These are phyloP conservation scores for Trypoxylon attenuatum DNA, from an alignment of 2,888 invertebrate species.

Conservation along the genomic window DNA sequence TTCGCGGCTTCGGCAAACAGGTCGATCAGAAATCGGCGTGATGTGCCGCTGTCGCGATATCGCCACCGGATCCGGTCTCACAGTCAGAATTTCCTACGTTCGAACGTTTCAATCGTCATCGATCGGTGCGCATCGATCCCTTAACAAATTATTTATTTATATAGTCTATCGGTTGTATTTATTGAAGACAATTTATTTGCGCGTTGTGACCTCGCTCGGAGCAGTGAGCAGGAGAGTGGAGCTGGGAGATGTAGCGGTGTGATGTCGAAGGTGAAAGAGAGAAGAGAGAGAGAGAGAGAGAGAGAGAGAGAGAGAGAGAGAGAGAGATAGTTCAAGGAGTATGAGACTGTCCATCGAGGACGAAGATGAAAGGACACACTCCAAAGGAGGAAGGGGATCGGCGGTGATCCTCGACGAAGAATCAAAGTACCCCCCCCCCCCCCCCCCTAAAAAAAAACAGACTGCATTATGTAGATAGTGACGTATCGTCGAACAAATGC, in stretches of 20 bases:
- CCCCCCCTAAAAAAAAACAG: too few species aligned
- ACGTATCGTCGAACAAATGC: constrained; percentile 50
- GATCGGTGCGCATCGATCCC: constrained; percentile 7
- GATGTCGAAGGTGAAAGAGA: constrained; percentile 5
- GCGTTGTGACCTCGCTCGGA: constrained; percentile 41
- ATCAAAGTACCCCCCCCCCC: constrained; percentile 29
- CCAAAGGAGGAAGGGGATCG: constrained; percentile 3
- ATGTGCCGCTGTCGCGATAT: not conserved
- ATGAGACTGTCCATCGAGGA: too few species aligned
- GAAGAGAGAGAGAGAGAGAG: constrained; percentile 12
- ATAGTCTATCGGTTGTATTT: constrained; percentile 73
- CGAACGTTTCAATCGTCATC: constrained; percentile 24
- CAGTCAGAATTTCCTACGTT: constrained; percentile 38
- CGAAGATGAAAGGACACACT: constrained; percentile 2
- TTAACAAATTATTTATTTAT: constrained; percentile 67
- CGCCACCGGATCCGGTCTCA: constrained; percentile 6
- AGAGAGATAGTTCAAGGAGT: constrained; percentile 14
- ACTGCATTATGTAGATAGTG: constrained; percentile 59
- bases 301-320: constrained; percentile 14
- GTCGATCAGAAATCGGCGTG: not conserved
- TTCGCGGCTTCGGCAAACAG: not conserved
- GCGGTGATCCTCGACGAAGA: constrained; percentile 10
- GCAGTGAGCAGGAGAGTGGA: constrained; percentile 4
- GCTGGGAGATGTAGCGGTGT: constrained; percentile 3
- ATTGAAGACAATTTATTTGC: constrained; percentile 69